Conservation (phyloP, 2,113 vertebrate genomes). For the Centropus unirufus region DNA sequence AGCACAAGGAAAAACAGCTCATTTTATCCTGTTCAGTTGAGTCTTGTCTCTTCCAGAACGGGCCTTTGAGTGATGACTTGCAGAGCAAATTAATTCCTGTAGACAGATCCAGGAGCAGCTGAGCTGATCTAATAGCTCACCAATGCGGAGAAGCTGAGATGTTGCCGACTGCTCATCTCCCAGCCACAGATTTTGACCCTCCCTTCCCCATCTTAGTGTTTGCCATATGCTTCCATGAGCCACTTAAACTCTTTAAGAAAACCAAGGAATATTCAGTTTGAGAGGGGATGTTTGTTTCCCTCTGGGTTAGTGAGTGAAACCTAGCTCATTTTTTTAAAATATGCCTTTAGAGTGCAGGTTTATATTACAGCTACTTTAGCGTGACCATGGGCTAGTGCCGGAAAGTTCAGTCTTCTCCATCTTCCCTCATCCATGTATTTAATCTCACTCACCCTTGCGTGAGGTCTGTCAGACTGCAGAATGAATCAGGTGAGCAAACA, state of each 20-base stretch:
- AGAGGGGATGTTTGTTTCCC: background rate
- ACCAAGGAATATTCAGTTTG: background rate
- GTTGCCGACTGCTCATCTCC: background rate
- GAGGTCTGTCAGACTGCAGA: background rate
- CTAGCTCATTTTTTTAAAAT: background rate
- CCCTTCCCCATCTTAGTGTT: background rate
- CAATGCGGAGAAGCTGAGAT: background rate
- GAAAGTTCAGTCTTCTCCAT: background rate
- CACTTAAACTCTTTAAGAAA: background rate
- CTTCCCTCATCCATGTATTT: background rate
- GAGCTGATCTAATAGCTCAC: background rate
- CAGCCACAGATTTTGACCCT: accelerated
- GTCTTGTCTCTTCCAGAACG: constrained; percentile 40
- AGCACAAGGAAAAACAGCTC: constrained; percentile 21
- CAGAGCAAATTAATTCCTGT: background rate
- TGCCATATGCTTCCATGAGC: background rate
- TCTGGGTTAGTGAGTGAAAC: background rate
- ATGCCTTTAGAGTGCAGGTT: background rate
- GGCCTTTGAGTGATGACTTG: constrained; percentile 4
- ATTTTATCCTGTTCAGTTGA: constrained; percentile 11
- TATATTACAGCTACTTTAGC: background rate
- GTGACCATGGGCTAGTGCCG: background rate
- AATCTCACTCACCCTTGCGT: accelerated
- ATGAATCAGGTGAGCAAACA: background rate
- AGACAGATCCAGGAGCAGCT: background rate